phyloP scores from a whole-genome alignment of 2,888 invertebrate species.

The Drosophila algonquin region DNA sequence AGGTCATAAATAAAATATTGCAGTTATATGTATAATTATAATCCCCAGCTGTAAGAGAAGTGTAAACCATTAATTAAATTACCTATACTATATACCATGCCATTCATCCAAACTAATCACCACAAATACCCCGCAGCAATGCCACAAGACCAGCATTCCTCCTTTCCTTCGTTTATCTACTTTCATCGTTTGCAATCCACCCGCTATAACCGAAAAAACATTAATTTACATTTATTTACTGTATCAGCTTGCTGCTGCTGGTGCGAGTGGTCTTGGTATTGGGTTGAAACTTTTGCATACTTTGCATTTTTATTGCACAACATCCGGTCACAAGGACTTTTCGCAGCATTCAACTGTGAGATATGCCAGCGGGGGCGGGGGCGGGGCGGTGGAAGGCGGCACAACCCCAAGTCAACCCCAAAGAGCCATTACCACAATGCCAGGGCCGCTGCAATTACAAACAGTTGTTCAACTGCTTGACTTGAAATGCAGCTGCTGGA shows the following conservation, averaged over 20 bases:
- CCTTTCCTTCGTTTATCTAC: neutral
- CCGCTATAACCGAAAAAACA: constrained; percentile 11
- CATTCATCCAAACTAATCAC: neutral
- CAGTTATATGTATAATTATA: no score
- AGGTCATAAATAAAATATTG: no score
- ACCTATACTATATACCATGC: neutral
- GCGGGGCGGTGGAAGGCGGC: neutral
- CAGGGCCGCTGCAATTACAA: constrained; percentile 68
- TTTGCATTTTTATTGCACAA: constrained; percentile 79
- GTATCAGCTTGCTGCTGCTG: constrained; percentile 45
- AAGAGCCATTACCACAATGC: constrained; percentile 54
- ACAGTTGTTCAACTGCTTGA: constrained; percentile 76
- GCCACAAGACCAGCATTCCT: neutral
- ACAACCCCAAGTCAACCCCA: constrained; percentile 40
- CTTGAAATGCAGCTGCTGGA: constrained; percentile 62
- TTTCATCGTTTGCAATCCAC: neutral
- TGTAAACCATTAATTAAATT: neutral
- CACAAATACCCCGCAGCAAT: neutral
- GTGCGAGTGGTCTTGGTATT: constrained; percentile 2
- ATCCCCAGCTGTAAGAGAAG: no score
- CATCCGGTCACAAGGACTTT: constrained; percentile 74
- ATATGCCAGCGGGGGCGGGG: constrained; percentile 33
- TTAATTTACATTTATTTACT: constrained; percentile 48
- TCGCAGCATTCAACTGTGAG: constrained; percentile 65
- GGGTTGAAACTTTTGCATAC: constrained; percentile 64